phyloP scores from a whole-genome alignment of 30 jellyfish, hydroid and myxozoan genomes.

The Rhopilema esculentum region DNA sequence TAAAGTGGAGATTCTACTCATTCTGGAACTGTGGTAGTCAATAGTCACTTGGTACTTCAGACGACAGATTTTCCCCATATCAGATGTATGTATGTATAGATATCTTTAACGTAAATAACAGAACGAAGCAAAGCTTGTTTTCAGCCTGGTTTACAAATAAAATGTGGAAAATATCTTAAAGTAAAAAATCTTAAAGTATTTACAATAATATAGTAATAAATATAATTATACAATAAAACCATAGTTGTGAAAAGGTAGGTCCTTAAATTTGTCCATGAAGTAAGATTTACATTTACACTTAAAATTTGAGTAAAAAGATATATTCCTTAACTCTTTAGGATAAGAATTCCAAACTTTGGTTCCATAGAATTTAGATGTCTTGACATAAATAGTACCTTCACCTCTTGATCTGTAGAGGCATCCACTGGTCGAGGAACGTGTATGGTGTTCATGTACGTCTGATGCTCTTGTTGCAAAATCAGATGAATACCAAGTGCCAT shows the following conservation, averaged over 20 bases:
- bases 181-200: neutral
- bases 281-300: neutral
- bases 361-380: constrained; percentile 3
- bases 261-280: constrained; percentile 3
- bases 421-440: constrained; percentile 34
- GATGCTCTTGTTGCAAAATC: constrained; percentile 2
- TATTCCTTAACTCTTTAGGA: constrained; percentile 13
- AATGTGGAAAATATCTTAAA: neutral
- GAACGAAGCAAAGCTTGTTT: constrained; percentile 28
- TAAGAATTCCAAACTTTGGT: constrained; percentile 27
- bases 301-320: neutral
- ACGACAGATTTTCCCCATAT: too few species aligned
- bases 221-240: neutral
- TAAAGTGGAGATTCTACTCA: too few species aligned
- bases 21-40: too few species aligned
- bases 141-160: constrained; percentile 33
- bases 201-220: neutral
- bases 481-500: constrained; percentile 19
- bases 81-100: constrained; percentile 38
- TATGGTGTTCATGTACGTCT: constrained; percentile 23
- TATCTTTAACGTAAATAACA: constrained; percentile 23
- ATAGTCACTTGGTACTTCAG: too few species aligned
- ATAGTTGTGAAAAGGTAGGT: constrained; percentile 3
- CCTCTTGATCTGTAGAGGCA: constrained; percentile 33
- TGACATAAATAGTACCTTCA: neutral